phyloP scores from a whole-genome alignment of 1,140 invertebrate genomes.

The Sinonovacula constricta region DNA sequence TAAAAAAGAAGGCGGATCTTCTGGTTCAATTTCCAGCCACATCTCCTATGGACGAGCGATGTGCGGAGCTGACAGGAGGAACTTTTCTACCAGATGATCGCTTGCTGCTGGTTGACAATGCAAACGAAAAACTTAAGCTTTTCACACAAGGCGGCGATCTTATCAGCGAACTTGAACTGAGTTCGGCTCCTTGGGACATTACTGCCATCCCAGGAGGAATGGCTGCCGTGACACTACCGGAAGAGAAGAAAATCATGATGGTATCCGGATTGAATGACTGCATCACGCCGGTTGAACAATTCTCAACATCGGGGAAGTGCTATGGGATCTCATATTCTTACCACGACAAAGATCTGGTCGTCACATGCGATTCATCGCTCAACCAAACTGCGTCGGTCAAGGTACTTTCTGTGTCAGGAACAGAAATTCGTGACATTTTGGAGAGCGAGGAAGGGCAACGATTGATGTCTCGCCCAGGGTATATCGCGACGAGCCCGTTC shows the following conservation, averaged over 20 bases:
- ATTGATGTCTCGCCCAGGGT: conserved; percentile 33
- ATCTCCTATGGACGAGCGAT: conserved; percentile 45
- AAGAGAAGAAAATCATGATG: conserved; percentile 44
- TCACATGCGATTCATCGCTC: conserved; percentile 37
- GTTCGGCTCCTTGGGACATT: conserved; percentile 50
- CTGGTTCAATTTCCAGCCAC: conserved; percentile 37
- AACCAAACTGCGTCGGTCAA: conserved; percentile 39
- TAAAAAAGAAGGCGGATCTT: conserved; percentile 31
- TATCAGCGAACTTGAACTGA: conserved; percentile 39
- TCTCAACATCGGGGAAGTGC: conserved; percentile 37
- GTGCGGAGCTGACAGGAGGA: conserved; percentile 47
- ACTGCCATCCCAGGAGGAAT: conserved; percentile 41
- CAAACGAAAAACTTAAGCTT: conserved; percentile 45
- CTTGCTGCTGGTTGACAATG: conserved; percentile 42
- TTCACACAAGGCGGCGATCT: conserved; percentile 46
- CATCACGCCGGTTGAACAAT: conserved; percentile 48
- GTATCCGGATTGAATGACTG: conserved; percentile 43
- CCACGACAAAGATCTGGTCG: conserved; percentile 30
- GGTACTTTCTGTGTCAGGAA: conserved; percentile 28
- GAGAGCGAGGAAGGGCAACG: conserved; percentile 25
- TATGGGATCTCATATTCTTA: conserved; percentile 51
- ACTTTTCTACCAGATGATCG: conserved; percentile 44
- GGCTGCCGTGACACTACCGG: conserved; percentile 44
- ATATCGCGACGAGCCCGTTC: conserved; percentile 46
- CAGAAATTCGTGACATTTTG: conserved; percentile 28